Base-by-base conservation (phyloP, 64 coral and sea anemone genomes). In the Montipora sp. region DNA sequence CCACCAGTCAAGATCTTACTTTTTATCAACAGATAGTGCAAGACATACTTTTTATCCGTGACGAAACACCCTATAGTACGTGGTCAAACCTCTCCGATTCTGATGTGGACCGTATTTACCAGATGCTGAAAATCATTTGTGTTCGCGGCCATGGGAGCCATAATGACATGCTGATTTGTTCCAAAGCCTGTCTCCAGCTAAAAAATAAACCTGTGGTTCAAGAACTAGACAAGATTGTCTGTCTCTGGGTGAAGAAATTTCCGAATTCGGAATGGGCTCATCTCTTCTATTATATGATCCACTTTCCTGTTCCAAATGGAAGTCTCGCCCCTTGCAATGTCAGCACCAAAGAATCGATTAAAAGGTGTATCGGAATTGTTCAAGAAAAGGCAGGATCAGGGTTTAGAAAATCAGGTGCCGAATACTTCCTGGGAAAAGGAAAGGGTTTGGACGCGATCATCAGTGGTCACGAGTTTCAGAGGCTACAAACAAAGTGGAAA, bases 251-350 rank as follows among this genome's bases (percentile, higher is more conserved):
- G 7, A 63, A 66, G 20, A 85, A 59, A 4, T 22, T 58, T 59
- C 88, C 55, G 0, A 27, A 73, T 24, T 95, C 93, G 0, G 80
- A 78, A 47, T 95, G 93, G 93, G 87, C 79, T 9, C 74, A 95
- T 36, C 58, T 95, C 24, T 95, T 95, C 8, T 85, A 89, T 46
- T 95, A 95, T 18, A 94, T 94, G 93, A 59, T 90, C 7, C 93
- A 94, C 51, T 94, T 94, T 8, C 93, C 93, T 0, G 47, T 90
- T 58, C 88, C 88, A 47, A 90, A 95, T 80, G 88, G 88, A 48
- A 84, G 80, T 14, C 55, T 95, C 0, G 81, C 65, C 5, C 44
- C 80, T 12, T 83, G 75, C 63, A 76, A 20, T n/a, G 1, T 8
- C 36, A 36, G 27, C 2, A 20, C 88, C 15, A 85, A 86, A 18